Base-by-base conservation (phyloP, 2,888 invertebrate genomes). In the Diarsia brunnea region DNA sequence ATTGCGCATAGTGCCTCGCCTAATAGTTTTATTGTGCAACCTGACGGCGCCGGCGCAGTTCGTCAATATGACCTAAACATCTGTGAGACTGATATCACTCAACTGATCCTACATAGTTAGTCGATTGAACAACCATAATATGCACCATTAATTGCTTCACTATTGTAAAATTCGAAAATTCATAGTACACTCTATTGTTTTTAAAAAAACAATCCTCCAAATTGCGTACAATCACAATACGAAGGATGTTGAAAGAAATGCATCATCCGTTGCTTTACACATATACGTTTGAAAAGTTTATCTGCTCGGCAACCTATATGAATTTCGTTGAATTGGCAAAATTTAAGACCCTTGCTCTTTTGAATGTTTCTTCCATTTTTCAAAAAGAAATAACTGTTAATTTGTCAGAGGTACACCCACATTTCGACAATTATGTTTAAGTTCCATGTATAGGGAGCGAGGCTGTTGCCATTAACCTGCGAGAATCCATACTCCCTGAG, bases 1-100 rank as follows among this genome's bases (percentile, higher is more conserved):
- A 88, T 93, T 92, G 90, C 89, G 87, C 87, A 90, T 90, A 87
- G 82, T 74, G 82, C 64, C 87, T 88, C 87, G 71, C 89, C 89
- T 84, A 88, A 86, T 88, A 86, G 79, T 82, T 82, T 79, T 79
- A 78, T 91, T 90, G 86, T 70, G 82, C 70, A 83, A 83, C 38
- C 43, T 53, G 51, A 24, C 69, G 27, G 51, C 53, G 45, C 70
- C 65, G 45, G 12, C 51, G 75, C 49, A 75, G 67, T 61, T 65
- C 61, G 68, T 71, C 65, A 76, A 70, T 58, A 74, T 74, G 70
- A 75, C 69, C 66, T 65, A 67, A 63, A 53, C 61, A 43, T 49
- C 43, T 79, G 45, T 51, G 53, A 69, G 38, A 53, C 64, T 53
- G 16, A 68, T 72, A 69, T 69, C 43, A 72, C 43, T 53, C 31